A percentile compares a stretch with the other conserved stretches of the same genome.
Conservation (phyloP, 2,797 vertebrate species). For the Denticeps clupeoides region DNA sequence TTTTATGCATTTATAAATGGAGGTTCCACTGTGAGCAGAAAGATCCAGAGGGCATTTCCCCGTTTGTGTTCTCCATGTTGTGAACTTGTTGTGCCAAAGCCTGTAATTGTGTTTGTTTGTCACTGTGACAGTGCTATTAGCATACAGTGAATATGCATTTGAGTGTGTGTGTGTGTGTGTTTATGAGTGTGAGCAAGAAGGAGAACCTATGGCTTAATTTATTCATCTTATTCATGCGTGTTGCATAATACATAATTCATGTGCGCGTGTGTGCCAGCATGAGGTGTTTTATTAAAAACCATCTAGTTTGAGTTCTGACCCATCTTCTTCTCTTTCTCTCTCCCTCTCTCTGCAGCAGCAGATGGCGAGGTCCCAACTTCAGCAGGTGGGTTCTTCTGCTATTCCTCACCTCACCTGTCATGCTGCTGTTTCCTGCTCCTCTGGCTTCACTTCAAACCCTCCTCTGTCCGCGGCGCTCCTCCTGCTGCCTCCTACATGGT, state of each 20-base stretch:
- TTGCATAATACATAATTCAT: too few species aligned
- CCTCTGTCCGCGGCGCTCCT: conserved; percentile 6
- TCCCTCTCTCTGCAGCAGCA: conserved; percentile 50
- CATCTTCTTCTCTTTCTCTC: conserved; percentile 14
- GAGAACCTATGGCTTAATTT: too few species aligned
- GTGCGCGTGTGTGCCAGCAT: too few species aligned
- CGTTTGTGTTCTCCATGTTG: neutral
- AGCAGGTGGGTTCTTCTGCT: conserved; percentile 57
- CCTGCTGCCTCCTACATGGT: too few species aligned
- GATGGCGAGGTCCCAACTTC: conserved; percentile 67
- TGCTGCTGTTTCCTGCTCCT: neutral
- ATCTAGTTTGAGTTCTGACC: neutral
- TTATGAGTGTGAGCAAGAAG: neutral
- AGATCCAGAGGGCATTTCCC: neutral
- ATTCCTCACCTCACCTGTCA: conserved; percentile 22
- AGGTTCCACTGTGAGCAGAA: neutral
- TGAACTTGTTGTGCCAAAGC: neutral
- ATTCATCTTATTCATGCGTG: too few species aligned
- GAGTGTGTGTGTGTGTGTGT: conserved; percentile 3
- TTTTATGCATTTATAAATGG: too few species aligned
- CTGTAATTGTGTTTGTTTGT: conserved; percentile 4
- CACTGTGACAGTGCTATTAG: conserved; percentile 2
- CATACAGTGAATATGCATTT: conserved; percentile 4
- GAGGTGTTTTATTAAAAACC: too few species aligned
- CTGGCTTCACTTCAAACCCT: conserved; percentile 5